A percentile compares a stretch with the other conserved stretches of the same genome.
phyloP scores from a whole-genome alignment of 2,113 vertebrate genomes.

The cat (Felis catus) region DNA sequence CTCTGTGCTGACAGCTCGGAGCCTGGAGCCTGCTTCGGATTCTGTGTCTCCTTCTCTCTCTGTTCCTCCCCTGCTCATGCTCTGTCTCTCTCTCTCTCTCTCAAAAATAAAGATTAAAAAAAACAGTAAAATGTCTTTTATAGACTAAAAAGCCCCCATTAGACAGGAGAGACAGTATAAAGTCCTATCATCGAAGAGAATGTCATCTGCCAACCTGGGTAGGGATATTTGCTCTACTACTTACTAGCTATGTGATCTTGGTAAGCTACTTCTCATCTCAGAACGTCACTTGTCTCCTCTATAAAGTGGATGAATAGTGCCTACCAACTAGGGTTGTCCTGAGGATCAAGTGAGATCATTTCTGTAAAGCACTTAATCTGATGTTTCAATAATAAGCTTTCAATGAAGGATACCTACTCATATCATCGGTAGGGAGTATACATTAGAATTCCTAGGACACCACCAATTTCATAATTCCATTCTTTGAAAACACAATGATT shows the following conservation, averaged over 20 bases:
- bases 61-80: too few species aligned
- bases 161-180: not conserved
- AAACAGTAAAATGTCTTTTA: too few species aligned
- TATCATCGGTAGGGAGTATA: not conserved
- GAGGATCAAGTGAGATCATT: conserved; percentile 22
- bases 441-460: not conserved
- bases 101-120: too few species aligned
- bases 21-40: too few species aligned
- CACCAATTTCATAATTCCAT: not conserved
- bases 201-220: not conserved
- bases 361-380: conserved; percentile 26
- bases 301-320: not conserved
- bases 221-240: not conserved
- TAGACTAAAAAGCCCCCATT: not conserved
- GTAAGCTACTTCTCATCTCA: conserved; percentile 14
- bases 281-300: not conserved
- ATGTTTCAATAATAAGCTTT: conserved; percentile 33
- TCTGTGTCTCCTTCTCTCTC: too few species aligned
- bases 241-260: not conserved
- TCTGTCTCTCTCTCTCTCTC: too few species aligned
- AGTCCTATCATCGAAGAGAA: not conserved
- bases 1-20: too few species aligned
- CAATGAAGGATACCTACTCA: conserved; percentile 11
- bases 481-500: conserved; percentile 38
- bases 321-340: not conserved